A percentile compares a stretch with the other conserved stretches of the same genome.
Conservation (phyloP, 2,797 vertebrate species). For the Chelonia mydas region DNA sequence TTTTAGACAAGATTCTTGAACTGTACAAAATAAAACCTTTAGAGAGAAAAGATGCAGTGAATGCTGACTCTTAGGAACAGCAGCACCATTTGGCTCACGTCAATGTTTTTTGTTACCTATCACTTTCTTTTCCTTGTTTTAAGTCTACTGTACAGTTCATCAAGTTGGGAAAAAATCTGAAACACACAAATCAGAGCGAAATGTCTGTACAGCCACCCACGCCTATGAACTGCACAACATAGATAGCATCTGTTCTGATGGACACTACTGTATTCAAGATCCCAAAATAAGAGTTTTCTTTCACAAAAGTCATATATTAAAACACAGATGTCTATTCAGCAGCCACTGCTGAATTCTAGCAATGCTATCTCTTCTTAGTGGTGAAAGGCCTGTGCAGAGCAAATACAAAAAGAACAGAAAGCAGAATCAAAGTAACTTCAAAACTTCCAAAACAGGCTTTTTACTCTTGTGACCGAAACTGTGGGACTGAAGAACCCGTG, state of each 20-base stretch:
- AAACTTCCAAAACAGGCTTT: conserved; percentile 31
- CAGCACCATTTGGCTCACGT: rapidly evolving
- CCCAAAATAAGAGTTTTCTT: conserved; percentile 60
- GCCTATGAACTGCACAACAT: conserved; percentile 18
- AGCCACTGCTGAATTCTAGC: conserved; percentile 17
- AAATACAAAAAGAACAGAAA: conserved; percentile 32
- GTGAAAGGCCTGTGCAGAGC: conserved; percentile 8
- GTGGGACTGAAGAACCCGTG: conserved; percentile 8
- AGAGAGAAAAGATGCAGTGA: neutral
- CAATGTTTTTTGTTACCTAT: neutral
- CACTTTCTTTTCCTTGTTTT: conserved; percentile 27
- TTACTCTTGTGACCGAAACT: conserved; percentile 33
- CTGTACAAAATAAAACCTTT: neutral
- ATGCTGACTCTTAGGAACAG: neutral
- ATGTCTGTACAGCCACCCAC: conserved; percentile 21
- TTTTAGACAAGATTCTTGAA: neutral
- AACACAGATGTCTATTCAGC: conserved; percentile 67
- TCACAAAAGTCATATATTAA: conserved; percentile 22
- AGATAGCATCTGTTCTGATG: conserved; percentile 62
- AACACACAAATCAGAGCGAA: conserved; percentile 29
- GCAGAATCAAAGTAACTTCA: conserved; percentile 35
- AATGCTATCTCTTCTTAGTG: conserved; percentile 27
- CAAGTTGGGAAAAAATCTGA: neutral
- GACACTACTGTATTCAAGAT: conserved; percentile 60
- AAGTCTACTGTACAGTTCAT: conserved; percentile 10